These are phyloP conservation scores for Phalera bucephala DNA, from an alignment of 2,888 invertebrate species.

Conservation along the genomic window DNA sequence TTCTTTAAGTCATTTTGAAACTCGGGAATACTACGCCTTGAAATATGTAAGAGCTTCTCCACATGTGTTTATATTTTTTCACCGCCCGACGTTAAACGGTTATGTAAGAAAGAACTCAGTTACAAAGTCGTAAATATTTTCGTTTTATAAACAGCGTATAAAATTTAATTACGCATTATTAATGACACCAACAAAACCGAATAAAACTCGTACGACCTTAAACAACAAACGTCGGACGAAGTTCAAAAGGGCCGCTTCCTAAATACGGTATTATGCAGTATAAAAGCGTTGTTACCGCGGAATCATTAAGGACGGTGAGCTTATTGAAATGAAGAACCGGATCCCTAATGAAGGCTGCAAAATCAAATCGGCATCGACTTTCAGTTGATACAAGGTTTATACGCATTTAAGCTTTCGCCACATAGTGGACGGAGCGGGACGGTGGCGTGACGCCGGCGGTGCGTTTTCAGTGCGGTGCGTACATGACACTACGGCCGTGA, in stretches of 20 bases:
- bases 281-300: slow-evolving; percentile 72
- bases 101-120: slow-evolving; percentile 14
- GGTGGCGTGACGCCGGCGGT: background rate
- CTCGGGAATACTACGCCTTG: slow-evolving; percentile 6
- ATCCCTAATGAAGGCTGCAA: slow-evolving; percentile 78
- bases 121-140: slow-evolving; percentile 38
- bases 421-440: too few relatives aligned
- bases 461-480: too few relatives aligned
- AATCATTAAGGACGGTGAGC: slow-evolving; percentile 73
- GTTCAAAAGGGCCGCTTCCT: slow-evolving; percentile 75
- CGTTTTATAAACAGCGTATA: slow-evolving; percentile 46
- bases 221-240: slow-evolving; percentile 49
- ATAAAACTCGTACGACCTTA: slow-evolving; percentile 50
- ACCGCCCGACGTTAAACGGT: slow-evolving; percentile 5
- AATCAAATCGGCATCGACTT: slow-evolving; percentile 78
- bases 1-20: slow-evolving; percentile 44
- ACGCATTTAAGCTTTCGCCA: too few relatives aligned
- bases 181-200: slow-evolving; percentile 50
- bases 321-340: slow-evolving; percentile 80
- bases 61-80: slow-evolving; percentile 14
- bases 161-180: slow-evolving; percentile 57
- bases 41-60: slow-evolving; percentile 7
- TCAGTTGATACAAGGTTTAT: slow-evolving; percentile 68
- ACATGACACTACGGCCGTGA: too few relatives aligned
- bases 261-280: slow-evolving; percentile 73